A percentile compares a stretch with the other conserved stretches of the same genome.
Conservation (phyloP, 2,797 vertebrate species). For the Hippopotamyrus pictus region DNA sequence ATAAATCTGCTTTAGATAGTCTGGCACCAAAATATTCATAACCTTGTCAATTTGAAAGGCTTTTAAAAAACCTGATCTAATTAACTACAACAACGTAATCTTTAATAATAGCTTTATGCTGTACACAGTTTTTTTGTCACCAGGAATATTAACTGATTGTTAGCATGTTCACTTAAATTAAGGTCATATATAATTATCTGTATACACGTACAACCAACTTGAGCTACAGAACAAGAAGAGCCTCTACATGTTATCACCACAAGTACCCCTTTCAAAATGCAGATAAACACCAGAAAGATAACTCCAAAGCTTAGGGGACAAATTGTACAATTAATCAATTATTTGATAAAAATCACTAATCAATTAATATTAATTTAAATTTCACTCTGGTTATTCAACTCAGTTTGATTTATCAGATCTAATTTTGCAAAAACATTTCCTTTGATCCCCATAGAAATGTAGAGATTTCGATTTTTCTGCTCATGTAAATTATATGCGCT, state of each 20-base stretch:
- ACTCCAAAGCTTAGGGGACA: slow-evolving; percentile 54
- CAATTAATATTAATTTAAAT: slow-evolving; percentile 60
- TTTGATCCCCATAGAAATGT: slow-evolving; percentile 24
- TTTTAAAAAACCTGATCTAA: slow-evolving; percentile 50
- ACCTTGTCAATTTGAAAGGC: slow-evolving; percentile 56
- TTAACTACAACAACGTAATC: slow-evolving; percentile 50
- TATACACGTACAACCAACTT: slow-evolving; percentile 52
- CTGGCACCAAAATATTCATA: slow-evolving; percentile 44
- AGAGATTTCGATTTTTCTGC: slow-evolving; percentile 19
- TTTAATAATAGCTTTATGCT: slow-evolving; percentile 53
- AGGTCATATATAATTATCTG: slow-evolving; percentile 50
- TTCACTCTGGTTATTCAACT: slow-evolving; percentile 34
- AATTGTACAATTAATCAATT: slow-evolving; percentile 70
- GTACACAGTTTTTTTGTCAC: slow-evolving; percentile 30
- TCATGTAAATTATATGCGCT: slow-evolving; percentile 6
- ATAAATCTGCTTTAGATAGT: slow-evolving; percentile 49
- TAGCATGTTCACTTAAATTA: slow-evolving; percentile 51
- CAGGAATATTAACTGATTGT: slow-evolving; percentile 39
- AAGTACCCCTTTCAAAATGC: slow-evolving; percentile 45
- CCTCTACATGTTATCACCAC: slow-evolving; percentile 42
- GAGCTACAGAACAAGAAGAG: slow-evolving; percentile 40
- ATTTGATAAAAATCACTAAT: slow-evolving; percentile 77
- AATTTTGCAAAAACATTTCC: slow-evolving; percentile 38
- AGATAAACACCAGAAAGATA: slow-evolving; percentile 67
- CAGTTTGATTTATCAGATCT: slow-evolving; percentile 39